These are phyloP conservation scores for Dicrostonyx torquatus DNA, from an alignment of 2,797 vertebrate species.

Conservation along the genomic window DNA sequence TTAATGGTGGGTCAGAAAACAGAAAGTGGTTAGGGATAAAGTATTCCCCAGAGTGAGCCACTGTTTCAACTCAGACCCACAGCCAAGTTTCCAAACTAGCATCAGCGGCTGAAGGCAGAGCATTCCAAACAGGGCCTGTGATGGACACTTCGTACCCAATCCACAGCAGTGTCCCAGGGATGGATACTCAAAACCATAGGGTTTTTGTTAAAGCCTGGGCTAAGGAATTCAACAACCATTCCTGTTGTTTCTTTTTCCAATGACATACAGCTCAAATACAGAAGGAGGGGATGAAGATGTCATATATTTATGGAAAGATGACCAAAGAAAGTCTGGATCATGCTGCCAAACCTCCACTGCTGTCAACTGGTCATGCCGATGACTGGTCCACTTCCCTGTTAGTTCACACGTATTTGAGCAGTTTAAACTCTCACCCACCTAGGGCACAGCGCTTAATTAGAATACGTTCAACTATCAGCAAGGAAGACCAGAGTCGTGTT, in stretches of 20 bases:
- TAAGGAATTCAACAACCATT: too few relatives aligned
- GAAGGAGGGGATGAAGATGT: accelerated
- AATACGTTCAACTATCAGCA: background rate
- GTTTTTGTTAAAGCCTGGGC: background rate
- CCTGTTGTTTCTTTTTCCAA: background rate
- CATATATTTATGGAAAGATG: background rate
- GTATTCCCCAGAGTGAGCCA: background rate
- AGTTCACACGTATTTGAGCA: background rate
- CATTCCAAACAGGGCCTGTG: background rate
- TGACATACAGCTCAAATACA: background rate
- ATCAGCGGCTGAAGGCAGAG: background rate
- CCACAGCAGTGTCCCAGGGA: background rate
- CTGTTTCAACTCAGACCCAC: background rate
- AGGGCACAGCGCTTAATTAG: background rate
- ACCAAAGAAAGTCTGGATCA: background rate
- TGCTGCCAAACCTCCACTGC: background rate
- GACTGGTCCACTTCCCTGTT: background rate
- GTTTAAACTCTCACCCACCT: background rate
- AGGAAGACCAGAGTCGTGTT: background rate
- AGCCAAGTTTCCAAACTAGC: background rate
- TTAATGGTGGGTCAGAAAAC: background rate
- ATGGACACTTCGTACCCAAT: background rate
- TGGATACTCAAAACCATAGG: background rate
- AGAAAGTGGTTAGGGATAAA: background rate
- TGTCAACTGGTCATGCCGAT: too few relatives aligned